Base-by-base conservation (phyloP, 2,888 invertebrate species). In the Uloborus plumipes region DNA sequence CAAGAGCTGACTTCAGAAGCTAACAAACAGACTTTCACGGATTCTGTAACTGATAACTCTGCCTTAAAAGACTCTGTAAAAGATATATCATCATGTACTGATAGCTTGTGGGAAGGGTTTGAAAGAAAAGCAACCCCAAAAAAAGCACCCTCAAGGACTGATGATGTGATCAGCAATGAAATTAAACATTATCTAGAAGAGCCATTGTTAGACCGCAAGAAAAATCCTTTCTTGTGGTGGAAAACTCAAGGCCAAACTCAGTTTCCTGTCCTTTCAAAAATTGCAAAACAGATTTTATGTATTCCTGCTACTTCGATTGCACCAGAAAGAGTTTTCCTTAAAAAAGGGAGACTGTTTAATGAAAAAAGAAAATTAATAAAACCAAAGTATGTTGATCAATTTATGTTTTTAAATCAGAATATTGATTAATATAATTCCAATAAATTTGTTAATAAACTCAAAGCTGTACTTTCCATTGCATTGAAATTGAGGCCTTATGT, bases 91-190 rank as follows among this genome's bases (percentile, higher is more conserved):
- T 69, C 83, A 31, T 77, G 61, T 50, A 83, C 83, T 0, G 83
- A 83, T 62, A 83, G 83, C 51, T 53, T 83, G 2, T 83, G 83
- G 83, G 83, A 83, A 58, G 77, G 83, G 4, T 83, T 83, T 69
- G 83, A 83, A 20, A 66, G 70, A 16, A 83, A 83, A 64, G 83
- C 83, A 14, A 83, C 69, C 0, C 83, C 83, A 0, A 83, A 83
- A 31, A 83, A 83, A 49, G 83, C 70, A 0, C 72, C 77, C 18
- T 59, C 73, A 9, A 64, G 69, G 20, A 39, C 83, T 7, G 73
- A 83, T 49, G 83, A 83, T 11, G 69, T 83, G 20, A 61, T 83
- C 11, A 77, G 31, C 16, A 73, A 47, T 69, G 83, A 83, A 50
- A 76, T 83, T 13, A 83, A 83, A 62, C 71, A 77, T 39, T 83